Conservation (phyloP, 2,113 vertebrate species). For the Etheostoma spectabile region DNA sequence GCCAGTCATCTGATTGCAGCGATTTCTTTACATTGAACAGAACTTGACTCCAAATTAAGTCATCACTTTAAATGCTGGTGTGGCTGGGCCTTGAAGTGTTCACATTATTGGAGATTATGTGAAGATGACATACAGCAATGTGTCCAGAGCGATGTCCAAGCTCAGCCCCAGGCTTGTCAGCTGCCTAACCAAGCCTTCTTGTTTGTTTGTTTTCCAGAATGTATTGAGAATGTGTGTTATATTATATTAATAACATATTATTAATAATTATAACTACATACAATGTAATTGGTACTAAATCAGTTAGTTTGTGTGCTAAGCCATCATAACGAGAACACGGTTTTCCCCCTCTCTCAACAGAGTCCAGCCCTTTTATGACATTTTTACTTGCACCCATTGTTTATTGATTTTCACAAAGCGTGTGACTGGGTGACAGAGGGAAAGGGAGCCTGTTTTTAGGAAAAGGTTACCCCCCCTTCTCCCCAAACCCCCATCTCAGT, state of each 20-base stretch:
- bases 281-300: not conserved
- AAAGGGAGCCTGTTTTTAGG: conserved; percentile 59
- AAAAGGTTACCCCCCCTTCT: conserved; percentile 64
- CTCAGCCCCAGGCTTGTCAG: not conserved
- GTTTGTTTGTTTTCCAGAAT: not conserved
- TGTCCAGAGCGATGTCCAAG: not conserved
- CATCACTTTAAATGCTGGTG: no score
- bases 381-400: conserved; percentile 62
- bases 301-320: conserved; percentile 5
- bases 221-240: not conserved
- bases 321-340: not conserved
- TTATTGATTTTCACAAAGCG: conserved; percentile 60
- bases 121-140: not conserved
- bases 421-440: conserved; percentile 36
- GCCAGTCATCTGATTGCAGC: not conserved
- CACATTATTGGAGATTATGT: not conserved
- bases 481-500: conserved; percentile 61
- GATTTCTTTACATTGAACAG: not conserved
- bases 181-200: not conserved
- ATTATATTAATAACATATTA: no score
- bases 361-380: conserved; percentile 45
- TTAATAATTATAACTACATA: not conserved
- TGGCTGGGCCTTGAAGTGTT: no score
- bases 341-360: conserved; percentile 4
- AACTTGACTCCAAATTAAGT: not conserved